Evolutionary conservation across 1,140 invertebrate genomes (phyloP).

Genomic region (Panagrolaimus sp.): DNA sequence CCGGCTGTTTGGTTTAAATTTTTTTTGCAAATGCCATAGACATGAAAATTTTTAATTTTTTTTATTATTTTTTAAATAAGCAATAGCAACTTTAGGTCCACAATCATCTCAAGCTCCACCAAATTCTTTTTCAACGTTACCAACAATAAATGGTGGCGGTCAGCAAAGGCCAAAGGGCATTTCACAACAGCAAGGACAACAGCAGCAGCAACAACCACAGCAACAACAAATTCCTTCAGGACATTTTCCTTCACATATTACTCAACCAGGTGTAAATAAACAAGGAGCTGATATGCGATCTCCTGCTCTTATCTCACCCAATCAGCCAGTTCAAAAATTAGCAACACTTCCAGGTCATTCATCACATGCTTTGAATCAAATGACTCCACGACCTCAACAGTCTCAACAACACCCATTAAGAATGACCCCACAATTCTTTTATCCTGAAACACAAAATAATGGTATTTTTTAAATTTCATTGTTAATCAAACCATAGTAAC

Average conservation of each 20-base stretch:
- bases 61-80: too few species aligned
- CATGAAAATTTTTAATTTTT: too few species aligned
- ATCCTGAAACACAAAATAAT: not conserved
- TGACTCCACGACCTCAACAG: not conserved
- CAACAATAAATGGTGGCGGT: too few species aligned
- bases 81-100: too few species aligned
- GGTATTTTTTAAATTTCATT: too few species aligned
- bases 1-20: too few species aligned
- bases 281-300: not conserved
- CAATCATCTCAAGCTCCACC: not conserved
- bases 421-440: not conserved
- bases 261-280: too few species aligned
- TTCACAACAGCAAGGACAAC: not conserved
- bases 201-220: slow-evolving; percentile 6
- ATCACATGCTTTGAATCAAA: too few species aligned
- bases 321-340: not conserved
- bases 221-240: not conserved
- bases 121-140: too few species aligned
- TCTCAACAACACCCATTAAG: not conserved
- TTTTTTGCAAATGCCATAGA: too few species aligned
- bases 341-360: too few species aligned
- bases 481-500: too few species aligned
- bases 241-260: not conserved
- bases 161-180: not conserved
- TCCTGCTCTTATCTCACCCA: not conserved